Evolutionary conservation across 2,797 vertebrate species (phyloP).

Genomic region (Glossophaga mutica): DNA sequence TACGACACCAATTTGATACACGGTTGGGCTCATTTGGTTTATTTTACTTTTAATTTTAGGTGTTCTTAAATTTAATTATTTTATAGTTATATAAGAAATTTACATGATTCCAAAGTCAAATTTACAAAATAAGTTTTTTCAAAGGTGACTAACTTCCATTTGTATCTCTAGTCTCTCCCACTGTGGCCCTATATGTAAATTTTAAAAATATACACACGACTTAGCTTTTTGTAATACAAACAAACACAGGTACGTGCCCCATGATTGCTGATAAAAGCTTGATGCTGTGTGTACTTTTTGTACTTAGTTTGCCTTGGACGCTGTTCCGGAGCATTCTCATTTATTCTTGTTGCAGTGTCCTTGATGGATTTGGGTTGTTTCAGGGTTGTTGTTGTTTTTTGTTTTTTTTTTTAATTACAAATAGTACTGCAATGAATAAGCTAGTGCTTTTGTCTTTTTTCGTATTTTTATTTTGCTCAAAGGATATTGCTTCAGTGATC

Average conservation of each 20-base stretch:
- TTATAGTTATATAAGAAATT: background rate
- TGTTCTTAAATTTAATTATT: background rate
- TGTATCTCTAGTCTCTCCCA: background rate
- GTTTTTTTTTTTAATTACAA: background rate
- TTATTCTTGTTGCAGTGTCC: background rate
- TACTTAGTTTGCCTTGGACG: background rate
- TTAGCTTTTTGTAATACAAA: background rate
- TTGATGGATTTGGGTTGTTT: background rate
- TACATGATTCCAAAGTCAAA: background rate
- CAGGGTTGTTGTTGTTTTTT: background rate
- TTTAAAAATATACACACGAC: background rate
- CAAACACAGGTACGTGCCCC: background rate
- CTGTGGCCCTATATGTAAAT: background rate
- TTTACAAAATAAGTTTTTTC: background rate
- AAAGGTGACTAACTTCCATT: background rate
- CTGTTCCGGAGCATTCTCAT: background rate
- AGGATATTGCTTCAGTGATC: background rate
- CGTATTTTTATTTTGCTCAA: background rate
- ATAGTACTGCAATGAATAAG: background rate
- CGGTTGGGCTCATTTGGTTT: background rate
- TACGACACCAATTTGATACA: background rate
- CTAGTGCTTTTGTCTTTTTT: background rate
- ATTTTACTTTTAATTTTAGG: background rate
- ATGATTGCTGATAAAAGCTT: background rate
- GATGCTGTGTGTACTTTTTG: background rate